A percentile compares a stretch with the other conserved stretches of the same genome.
phyloP scores from a whole-genome alignment of 2,888 invertebrate genomes.

The Thysanoteuthis rhombus region DNA sequence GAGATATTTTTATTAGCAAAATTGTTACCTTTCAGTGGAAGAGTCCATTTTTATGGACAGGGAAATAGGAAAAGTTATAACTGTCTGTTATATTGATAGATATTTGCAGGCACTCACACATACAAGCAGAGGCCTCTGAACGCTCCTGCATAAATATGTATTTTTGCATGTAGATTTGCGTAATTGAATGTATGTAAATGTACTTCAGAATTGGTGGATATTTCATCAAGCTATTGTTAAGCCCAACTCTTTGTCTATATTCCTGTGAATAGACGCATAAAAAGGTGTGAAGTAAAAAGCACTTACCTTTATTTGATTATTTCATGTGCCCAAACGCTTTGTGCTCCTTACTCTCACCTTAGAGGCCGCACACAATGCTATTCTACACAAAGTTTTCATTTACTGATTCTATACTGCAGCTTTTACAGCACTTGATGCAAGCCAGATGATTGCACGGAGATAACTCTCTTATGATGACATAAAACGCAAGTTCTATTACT shows the following conservation, averaged over 20 bases:
- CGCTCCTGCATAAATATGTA: neutral
- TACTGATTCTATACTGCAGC: neutral
- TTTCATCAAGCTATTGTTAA: neutral
- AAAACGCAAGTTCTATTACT: neutral
- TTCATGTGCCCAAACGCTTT: neutral
- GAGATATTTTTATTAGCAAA: no score
- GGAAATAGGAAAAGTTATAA: no score
- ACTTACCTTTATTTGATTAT: neutral
- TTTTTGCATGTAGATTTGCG: neutral
- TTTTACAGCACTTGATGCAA: neutral
- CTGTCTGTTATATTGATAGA: no score
- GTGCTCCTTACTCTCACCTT: no score
- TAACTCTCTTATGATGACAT: neutral
- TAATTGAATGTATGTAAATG: neutral
- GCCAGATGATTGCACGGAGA: neutral
- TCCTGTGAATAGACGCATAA: neutral
- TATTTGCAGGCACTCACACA: no score
- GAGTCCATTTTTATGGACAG: no score
- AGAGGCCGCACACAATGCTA: neutral
- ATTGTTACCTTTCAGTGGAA: no score
- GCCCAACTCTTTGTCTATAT: neutral
- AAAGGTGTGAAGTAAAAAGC: neutral
- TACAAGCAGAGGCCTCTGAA: no score
- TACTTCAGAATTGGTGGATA: neutral
- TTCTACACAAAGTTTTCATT: no score